Evolutionary conservation across 2,113 vertebrate genomes (phyloP).

Genomic region (Nesogale talazaci): DNA sequence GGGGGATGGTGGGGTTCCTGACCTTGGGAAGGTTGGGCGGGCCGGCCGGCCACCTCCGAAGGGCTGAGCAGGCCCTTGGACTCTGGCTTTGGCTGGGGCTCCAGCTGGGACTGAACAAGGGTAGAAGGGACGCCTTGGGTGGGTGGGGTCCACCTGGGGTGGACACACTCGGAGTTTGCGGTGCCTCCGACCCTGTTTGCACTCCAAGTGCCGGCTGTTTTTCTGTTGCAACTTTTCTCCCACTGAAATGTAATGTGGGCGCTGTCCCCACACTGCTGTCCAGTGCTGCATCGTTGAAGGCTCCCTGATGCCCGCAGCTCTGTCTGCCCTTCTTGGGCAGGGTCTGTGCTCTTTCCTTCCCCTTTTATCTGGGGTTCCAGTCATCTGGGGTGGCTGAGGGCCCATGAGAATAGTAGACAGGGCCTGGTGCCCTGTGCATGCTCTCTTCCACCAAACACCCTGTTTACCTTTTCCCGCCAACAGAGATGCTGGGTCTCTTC

Average conservation of each 20-base stretch:
- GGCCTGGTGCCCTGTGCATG: background rate
- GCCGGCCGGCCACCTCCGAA: too few species aligned
- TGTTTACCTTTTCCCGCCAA: background rate
- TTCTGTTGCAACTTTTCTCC: background rate
- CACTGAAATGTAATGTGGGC: rapidly evolving
- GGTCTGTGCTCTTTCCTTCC: background rate
- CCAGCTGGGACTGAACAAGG: too few species aligned
- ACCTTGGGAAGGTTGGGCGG: too few species aligned
- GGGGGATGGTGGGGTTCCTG: too few species aligned
- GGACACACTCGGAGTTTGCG: background rate
- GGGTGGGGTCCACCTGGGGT: too few species aligned
- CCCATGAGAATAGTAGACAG: too few species aligned
- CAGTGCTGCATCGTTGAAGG: background rate
- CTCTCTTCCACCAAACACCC: background rate
- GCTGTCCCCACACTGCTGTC: too few species aligned
- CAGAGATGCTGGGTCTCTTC: background rate
- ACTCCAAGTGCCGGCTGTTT: rapidly evolving
- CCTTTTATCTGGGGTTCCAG: background rate
- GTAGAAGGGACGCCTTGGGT: too few species aligned
- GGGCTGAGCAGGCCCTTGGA: too few species aligned
- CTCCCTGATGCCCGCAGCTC: background rate
- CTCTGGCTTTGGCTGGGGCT: too few species aligned
- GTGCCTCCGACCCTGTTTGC: background rate
- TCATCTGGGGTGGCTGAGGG: too few species aligned
- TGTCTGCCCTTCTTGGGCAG: background rate